Conservation (phyloP, 2,797 vertebrate genomes). For the Sebastes trivittatus region DNA sequence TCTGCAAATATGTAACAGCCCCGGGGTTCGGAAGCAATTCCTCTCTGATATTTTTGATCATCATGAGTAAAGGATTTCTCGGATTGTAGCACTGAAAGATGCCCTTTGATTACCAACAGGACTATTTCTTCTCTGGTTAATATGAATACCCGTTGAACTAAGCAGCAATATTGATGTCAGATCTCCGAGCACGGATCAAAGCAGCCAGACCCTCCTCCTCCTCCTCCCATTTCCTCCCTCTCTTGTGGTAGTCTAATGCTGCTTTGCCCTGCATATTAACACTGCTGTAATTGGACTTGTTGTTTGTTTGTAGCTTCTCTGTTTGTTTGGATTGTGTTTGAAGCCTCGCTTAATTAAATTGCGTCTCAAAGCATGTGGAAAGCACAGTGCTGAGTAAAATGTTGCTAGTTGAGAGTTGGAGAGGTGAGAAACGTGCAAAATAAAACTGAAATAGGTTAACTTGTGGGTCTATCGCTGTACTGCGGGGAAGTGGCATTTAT, state of each 20-base stretch:
- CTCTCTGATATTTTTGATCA: conserved; percentile 18
- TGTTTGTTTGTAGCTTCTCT: conserved; percentile 70
- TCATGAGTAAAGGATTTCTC: conserved; percentile 32
- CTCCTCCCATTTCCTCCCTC: conserved; percentile 36
- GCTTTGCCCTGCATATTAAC: conserved; percentile 71
- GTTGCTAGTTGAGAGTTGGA: background rate
- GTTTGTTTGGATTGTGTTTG: conserved; percentile 75
- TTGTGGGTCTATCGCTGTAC: background rate
- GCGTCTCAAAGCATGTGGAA: conserved; percentile 43
- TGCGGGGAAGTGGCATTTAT: background rate
- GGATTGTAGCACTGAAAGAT: conserved; percentile 8
- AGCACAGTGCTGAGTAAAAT: conserved; percentile 16
- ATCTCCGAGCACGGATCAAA: conserved; percentile 65
- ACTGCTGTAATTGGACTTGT: conserved; percentile 70
- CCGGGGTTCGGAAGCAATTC: conserved; percentile 19
- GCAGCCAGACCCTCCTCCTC: conserved; percentile 27
- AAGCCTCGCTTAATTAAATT: conserved; percentile 72
- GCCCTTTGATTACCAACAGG: conserved; percentile 42
- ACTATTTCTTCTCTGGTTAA: conserved; percentile 32
- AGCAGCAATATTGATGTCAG: conserved; percentile 37
- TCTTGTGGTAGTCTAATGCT: conserved; percentile 40
- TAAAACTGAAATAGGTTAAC: conserved; percentile 9
- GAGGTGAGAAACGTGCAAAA: background rate
- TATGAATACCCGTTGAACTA: conserved; percentile 27
- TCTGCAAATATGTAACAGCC: conserved; percentile 26